Evolutionary conservation across 2,888 invertebrate genomes (phyloP), one percentile per base, ranked within the genome.

Genomic region (Andrena fulva): DNA sequence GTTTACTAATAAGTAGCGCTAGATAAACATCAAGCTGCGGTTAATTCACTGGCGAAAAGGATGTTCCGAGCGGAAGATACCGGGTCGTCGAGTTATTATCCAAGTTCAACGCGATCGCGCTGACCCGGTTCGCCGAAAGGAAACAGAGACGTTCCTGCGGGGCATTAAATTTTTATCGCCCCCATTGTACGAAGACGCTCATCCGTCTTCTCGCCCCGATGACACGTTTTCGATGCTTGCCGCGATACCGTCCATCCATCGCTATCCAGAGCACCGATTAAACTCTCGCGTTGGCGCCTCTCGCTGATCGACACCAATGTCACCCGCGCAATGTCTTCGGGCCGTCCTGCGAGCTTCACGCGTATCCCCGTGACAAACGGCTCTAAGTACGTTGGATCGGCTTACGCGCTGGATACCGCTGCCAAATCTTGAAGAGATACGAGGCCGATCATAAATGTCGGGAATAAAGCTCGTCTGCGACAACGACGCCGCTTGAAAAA

Each of bases 401-500:
- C 70, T 60, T 24, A 20, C 29, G 50, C 29, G 20, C 52, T 7
- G 27, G 42, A 35, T 35, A 52, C 66, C 70, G 66, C 52, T 88
- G 81, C 82, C 87, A 88, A 82, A 88, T 88, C 77, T 83, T 66
- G 66, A 75, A 63, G 70, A 67, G 69, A 77, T 84, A 78, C 66
- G 82, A 76, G 72, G 76, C 74, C 73, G 85, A 71, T 73, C 35
- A 42, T 66, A 81, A 76, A 75, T 73, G 77, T 63, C 78, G 54
- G 50, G 27, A 69, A 77, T 80, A 85, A 81, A 85, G 73, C 77
- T 63, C 60, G 68, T 31, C 59, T 35, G 50, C 66, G 77, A 75
- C 84, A 78, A 84, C 82, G 77, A 75, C 75, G 72, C 60, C 77
- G 54, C 8, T 60, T 69, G 77, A 75, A 69, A 81, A 82, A 82